Percentiles rank a stretch among this genome's conserved stretches.
These are phyloP conservation scores for Hipparchia sbordonii DNA, from an alignment of 2,888 invertebrate genomes.

Conservation along the genomic window DNA sequence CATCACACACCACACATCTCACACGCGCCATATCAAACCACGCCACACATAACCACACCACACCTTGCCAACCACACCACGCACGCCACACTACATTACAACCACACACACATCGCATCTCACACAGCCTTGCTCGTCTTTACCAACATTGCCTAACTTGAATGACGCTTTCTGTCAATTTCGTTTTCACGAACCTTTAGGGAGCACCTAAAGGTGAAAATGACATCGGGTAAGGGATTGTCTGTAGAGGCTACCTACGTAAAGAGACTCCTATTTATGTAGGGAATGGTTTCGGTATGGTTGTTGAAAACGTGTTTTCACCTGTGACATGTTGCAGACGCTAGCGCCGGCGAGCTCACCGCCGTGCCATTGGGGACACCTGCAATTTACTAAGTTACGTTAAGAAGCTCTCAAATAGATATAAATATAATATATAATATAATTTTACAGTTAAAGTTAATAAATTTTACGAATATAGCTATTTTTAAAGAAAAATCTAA, in stretches of 20 bases:
- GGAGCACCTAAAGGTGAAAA: too few species aligned
- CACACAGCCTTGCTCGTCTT: not conserved
- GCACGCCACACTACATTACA: not conserved
- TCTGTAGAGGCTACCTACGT: too few species aligned
- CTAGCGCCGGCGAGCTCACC: not conserved
- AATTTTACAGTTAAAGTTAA: conserved; percentile 46
- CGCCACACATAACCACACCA: not conserved
- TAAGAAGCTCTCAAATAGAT: conserved; percentile 37
- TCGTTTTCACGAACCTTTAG: too few species aligned
- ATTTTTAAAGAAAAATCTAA: conserved; percentile 58
- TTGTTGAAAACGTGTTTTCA: too few species aligned
- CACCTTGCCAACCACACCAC: not conserved
- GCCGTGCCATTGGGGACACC: not conserved
- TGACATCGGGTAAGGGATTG: too few species aligned
- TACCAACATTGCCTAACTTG: too few species aligned
- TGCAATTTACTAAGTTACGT: conserved; percentile 15
- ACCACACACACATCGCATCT: too few species aligned
- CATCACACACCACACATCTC: too few species aligned
- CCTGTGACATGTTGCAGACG: not conserved
- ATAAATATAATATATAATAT: conserved; percentile 35
- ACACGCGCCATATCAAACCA: not conserved
- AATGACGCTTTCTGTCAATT: too few species aligned
- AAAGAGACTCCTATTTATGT: too few species aligned
- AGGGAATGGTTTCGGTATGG: too few species aligned
- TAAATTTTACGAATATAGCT: conserved; percentile 53